phyloP scores from a whole-genome alignment of 2,888 invertebrate genomes.

The Eupithecia insigniata region DNA sequence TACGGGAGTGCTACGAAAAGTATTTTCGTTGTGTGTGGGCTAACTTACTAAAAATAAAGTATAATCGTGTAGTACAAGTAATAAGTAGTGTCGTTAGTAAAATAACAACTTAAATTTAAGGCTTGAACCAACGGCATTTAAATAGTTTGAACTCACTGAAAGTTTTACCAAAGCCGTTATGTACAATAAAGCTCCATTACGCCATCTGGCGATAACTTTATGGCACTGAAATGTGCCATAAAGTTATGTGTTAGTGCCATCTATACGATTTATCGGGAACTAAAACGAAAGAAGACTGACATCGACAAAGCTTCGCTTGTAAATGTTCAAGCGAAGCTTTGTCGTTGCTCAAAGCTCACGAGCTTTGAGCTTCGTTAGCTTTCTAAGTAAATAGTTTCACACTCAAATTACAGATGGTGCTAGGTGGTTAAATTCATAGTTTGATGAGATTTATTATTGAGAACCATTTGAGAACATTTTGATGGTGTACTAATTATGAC shows the following conservation, averaged over 20 bases:
- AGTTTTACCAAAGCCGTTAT: no score
- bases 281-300: slow-evolving; percentile 2
- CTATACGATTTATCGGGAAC: slow-evolving; percentile 14
- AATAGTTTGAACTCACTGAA: neutral
- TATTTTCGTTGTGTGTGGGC: no score
- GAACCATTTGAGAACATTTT: slow-evolving; percentile 10
- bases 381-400: slow-evolving; percentile 1
- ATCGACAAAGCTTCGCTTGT: neutral
- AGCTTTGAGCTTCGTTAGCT: slow-evolving; percentile 8
- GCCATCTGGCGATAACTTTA: slow-evolving; percentile 16
- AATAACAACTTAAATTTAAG: no score
- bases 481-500: slow-evolving; percentile 22
- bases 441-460: neutral
- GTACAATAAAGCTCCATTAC: neutral
- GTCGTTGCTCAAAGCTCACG: no score
- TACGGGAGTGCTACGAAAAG: neutral
- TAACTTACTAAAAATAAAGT: no score
- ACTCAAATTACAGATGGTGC: slow-evolving; percentile 25
- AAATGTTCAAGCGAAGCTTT: no score
- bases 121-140: no score
- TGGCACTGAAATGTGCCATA: neutral
- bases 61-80: no score
- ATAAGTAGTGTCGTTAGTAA: no score
- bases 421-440: neutral
- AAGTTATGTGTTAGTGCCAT: slow-evolving; percentile 27